These are phyloP conservation scores for Notolepis coatsorum DNA, from an alignment of 2,797 vertebrate species.

Conservation along the genomic window DNA sequence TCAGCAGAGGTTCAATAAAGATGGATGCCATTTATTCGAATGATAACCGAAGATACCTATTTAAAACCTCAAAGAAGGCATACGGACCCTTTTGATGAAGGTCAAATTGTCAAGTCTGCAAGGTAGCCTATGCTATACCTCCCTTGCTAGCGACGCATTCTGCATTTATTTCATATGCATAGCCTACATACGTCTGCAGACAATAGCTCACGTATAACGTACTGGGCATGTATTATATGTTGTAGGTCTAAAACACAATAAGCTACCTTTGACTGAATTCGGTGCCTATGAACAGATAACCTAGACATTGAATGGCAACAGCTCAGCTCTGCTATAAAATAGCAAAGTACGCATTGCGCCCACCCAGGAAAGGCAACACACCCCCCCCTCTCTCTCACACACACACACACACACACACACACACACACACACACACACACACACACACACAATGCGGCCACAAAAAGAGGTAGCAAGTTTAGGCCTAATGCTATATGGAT, in stretches of 20 bases:
- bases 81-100: constrained; percentile 35
- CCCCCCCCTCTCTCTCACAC: neutral
- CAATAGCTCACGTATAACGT: neutral
- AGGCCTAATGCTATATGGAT: constrained; percentile 31
- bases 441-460: neutral
- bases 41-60: neutral
- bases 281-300: too few species aligned
- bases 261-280: too few species aligned
- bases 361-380: constrained; percentile 42
- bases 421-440: constrained; percentile 10
- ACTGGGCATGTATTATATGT: neutral
- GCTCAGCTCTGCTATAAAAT: constrained; percentile 2
- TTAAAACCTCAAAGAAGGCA: constrained; percentile 12
- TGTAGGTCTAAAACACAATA: too few species aligned
- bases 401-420: constrained; percentile 14
- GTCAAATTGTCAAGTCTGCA: constrained; percentile 33
- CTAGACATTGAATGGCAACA: too few species aligned
- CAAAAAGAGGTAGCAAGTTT: neutral
- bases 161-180: neutral
- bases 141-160: neutral
- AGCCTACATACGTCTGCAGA: neutral
- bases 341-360: constrained; percentile 72
- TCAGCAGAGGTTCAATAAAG: too few species aligned
- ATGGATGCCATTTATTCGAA: neutral
- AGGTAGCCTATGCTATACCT: constrained; percentile 10